These are phyloP conservation scores for Morpho helenor DNA, from an alignment of 2,888 invertebrate species.

Conservation along the genomic window DNA sequence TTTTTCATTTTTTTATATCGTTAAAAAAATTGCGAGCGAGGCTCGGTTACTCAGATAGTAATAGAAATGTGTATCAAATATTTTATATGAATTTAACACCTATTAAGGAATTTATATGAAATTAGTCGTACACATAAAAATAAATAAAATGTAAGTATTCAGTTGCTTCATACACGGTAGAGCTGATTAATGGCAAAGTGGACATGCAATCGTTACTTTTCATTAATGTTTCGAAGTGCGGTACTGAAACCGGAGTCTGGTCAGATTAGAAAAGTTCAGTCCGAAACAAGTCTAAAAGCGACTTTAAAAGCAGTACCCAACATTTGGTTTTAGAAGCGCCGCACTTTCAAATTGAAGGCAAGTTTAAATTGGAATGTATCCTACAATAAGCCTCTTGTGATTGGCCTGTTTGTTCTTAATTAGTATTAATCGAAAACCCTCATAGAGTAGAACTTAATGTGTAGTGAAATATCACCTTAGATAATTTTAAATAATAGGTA, in stretches of 20 bases:
- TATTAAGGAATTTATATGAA: neutral
- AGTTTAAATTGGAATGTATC: slow-evolving; percentile 79
- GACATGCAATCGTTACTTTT: slow-evolving; percentile 78
- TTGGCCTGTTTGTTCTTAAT: slow-evolving; percentile 77
- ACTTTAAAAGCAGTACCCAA: slow-evolving; percentile 73
- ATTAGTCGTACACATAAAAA: slow-evolving; percentile 1
- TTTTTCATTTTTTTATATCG: too few relatives aligned
- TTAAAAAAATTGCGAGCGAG: too few relatives aligned
- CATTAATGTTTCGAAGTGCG: slow-evolving; percentile 76
- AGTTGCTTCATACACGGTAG: slow-evolving; percentile 32
- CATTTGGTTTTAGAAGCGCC: slow-evolving; percentile 74
- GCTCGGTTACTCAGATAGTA: too few relatives aligned
- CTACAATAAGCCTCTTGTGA: slow-evolving; percentile 75
- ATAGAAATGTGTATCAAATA: too few relatives aligned
- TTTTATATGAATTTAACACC: too few relatives aligned
- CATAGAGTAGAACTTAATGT: slow-evolving; percentile 44
- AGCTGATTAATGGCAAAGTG: slow-evolving; percentile 72
- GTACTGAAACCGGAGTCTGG: slow-evolving; percentile 61
- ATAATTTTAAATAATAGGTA: slow-evolving; percentile 23
- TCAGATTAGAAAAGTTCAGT: slow-evolving; percentile 77
- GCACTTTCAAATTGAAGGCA: slow-evolving; percentile 66
- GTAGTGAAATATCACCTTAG: slow-evolving; percentile 40
- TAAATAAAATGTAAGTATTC: slow-evolving; percentile 16
- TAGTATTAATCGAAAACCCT: slow-evolving; percentile 74
- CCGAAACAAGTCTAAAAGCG: slow-evolving; percentile 72